Evolutionary conservation across 2,113 vertebrate species (phyloP).

Genomic region (Myrmophylax atrothorax): DNA sequence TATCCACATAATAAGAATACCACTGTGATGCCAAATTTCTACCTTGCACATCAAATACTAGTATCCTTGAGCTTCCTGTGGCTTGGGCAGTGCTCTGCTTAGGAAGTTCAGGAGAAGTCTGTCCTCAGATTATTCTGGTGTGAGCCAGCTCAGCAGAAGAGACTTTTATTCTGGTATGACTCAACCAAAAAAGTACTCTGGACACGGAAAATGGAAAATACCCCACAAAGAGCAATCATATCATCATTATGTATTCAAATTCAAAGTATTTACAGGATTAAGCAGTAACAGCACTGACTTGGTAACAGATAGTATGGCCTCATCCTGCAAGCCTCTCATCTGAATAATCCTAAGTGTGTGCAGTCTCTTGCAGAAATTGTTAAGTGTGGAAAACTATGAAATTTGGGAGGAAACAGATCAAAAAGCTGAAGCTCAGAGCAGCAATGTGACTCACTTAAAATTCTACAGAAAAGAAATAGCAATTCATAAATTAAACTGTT

Average conservation of each 20-base stretch:
- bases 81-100: slow-evolving; percentile 2
- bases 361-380: not conserved
- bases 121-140: not conserved
- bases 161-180: not conserved
- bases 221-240: not conserved
- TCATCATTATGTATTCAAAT: not conserved
- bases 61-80: not conserved
- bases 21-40: slow-evolving; percentile 37
- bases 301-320: not conserved
- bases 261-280: not conserved
- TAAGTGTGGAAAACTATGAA: not conserved
- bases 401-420: not conserved
- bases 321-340: not conserved
- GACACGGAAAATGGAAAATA: not conserved
- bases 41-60: slow-evolving; percentile 22
- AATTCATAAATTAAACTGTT: not conserved
- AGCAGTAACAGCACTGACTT: not conserved
- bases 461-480: not conserved
- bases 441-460: not conserved
- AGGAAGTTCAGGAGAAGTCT: not conserved
- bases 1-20: slow-evolving; percentile 40
- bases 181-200: not conserved
- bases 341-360: not conserved
- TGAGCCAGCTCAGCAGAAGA: not conserved
- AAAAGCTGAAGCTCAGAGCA: not conserved